These are phyloP conservation scores for Enteromius afrohamiltoni DNA, from an alignment of 2,797 vertebrate genomes.

Conservation along the genomic window DNA sequence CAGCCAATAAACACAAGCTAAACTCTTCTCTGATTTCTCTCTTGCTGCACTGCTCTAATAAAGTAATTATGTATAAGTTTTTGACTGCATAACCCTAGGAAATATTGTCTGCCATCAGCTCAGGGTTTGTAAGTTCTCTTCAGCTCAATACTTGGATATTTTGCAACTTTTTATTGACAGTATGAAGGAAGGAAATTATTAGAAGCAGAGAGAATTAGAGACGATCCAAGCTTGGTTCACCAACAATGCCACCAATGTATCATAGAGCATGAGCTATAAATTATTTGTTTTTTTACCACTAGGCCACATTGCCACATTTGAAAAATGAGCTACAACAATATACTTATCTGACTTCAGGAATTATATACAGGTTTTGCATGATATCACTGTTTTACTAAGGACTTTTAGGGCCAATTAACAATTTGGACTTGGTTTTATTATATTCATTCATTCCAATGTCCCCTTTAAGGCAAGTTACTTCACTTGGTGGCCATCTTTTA, in stretches of 20 bases:
- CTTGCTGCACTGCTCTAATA: neutral
- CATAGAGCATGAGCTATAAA: neutral
- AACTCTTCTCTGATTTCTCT: constrained; percentile 46
- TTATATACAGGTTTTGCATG: neutral
- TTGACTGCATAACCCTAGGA: neutral
- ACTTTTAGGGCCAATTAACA: neutral
- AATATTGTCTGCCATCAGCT: neutral
- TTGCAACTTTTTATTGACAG: neutral
- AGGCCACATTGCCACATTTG: neutral
- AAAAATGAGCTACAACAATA: neutral
- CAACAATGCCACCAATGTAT: neutral
- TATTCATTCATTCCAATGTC: neutral
- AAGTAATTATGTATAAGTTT: neutral
- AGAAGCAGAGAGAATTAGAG: neutral
- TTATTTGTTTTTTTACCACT: neutral
- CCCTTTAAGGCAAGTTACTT: neutral
- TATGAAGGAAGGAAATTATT: neutral
- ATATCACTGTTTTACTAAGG: neutral
- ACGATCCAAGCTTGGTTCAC: neutral
- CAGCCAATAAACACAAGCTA: constrained; percentile 57
- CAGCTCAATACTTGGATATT: neutral
- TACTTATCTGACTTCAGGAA: neutral
- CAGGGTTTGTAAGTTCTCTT: neutral
- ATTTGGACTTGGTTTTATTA: neutral
- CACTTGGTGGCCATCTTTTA: neutral